Evolutionary conservation across 2,888 invertebrate genomes (phyloP).

Genomic region (Drosophila dives): DNA sequence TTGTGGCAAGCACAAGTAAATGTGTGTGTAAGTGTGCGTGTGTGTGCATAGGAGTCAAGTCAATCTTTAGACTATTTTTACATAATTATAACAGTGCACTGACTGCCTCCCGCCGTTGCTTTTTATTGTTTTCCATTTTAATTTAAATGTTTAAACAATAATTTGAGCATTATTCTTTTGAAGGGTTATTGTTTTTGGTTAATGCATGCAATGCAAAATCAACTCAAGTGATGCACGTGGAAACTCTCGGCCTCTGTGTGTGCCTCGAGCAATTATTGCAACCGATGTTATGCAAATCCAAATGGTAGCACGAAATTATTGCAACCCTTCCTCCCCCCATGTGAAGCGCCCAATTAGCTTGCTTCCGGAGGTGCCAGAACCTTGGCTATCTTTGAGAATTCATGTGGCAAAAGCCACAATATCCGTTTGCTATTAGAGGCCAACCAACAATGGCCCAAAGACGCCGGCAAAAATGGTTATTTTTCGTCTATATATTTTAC

Average conservation of each 20-base stretch:
- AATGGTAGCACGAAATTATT: constrained; percentile 41
- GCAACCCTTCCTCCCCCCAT: background rate
- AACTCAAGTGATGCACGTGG: constrained; percentile 48
- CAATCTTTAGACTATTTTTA: constrained; percentile 80
- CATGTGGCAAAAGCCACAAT: constrained; percentile 73
- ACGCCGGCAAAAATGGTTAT: constrained; percentile 15
- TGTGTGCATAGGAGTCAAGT: constrained; percentile 69
- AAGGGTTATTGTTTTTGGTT: constrained; percentile 78
- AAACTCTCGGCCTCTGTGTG: constrained; percentile 10
- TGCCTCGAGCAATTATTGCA: constrained; percentile 54
- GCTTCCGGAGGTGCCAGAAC: constrained; percentile 49
- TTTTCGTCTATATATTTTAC: constrained; percentile 66
- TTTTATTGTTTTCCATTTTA: constrained; percentile 67
- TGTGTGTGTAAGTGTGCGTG: constrained; percentile 26
- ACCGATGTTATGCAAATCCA: constrained; percentile 64
- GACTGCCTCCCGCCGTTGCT: constrained; percentile 51
- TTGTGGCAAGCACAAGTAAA: constrained; percentile 28
- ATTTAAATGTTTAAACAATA: constrained; percentile 81
- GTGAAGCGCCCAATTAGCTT: constrained; percentile 65
- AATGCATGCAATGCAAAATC: constrained; percentile 59
- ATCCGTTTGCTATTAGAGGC: constrained; percentile 76
- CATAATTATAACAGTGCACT: constrained; percentile 78
- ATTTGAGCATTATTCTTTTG: constrained; percentile 74
- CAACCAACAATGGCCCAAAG: constrained; percentile 28
- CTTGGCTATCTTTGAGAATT: constrained; percentile 48